Conservation (phyloP, 2,797 vertebrate genomes). For the Mergus octosetaceus region DNA sequence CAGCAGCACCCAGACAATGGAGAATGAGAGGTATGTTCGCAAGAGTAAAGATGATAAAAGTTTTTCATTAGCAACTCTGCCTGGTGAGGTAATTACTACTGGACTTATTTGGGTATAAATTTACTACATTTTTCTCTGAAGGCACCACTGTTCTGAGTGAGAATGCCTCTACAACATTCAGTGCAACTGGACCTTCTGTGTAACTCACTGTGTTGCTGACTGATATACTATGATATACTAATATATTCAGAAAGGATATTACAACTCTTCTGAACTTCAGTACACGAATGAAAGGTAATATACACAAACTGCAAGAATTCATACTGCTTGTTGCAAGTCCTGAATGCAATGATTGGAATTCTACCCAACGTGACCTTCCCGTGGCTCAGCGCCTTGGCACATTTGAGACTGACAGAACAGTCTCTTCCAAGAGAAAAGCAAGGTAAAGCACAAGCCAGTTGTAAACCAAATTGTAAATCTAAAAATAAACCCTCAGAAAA, state of each 20-base stretch:
- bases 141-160: not conserved
- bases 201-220: not conserved
- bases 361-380: not conserved
- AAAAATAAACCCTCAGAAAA: not conserved
- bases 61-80: not conserved
- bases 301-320: not conserved
- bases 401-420: not conserved
- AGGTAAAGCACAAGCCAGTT: not conserved
- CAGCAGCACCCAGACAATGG: fast-evolving
- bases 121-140: not conserved
- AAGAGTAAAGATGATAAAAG: not conserved
- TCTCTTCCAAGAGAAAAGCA: not conserved
- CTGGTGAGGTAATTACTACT: not conserved
- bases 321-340: not conserved
- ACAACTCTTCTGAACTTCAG: not conserved
- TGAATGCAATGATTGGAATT: not conserved
- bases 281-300: not conserved
- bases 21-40: not conserved
- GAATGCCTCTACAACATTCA: not conserved
- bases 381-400: not conserved
- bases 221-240: not conserved
- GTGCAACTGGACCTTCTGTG: not conserved
- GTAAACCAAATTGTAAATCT: not conserved
- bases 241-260: not conserved
- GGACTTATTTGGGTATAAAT: not conserved